Conservation (phyloP, 2,797 vertebrate genomes). For the Hoplostethus mediterraneus region DNA sequence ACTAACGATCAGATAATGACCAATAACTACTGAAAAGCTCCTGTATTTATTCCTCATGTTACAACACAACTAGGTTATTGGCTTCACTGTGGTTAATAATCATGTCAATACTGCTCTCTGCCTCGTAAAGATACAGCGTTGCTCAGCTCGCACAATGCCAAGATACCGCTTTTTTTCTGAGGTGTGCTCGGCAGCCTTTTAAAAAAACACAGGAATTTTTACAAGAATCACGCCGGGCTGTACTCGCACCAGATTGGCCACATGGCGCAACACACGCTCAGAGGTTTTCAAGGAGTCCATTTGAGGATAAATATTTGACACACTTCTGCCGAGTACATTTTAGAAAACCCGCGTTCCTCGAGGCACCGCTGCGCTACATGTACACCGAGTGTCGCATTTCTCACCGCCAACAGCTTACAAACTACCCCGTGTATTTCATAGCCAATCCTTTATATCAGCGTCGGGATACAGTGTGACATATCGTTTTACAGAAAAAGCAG, state of each 20-base stretch:
- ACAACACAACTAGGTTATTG: slow-evolving; percentile 9
- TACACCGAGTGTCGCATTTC: slow-evolving; percentile 2
- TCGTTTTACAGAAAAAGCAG: slow-evolving; percentile 68
- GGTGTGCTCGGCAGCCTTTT: slow-evolving; percentile 24
- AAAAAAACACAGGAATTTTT: slow-evolving; percentile 49
- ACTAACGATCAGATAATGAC: slow-evolving; percentile 31
- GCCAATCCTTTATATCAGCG: slow-evolving; percentile 58
- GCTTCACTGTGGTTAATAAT: slow-evolving; percentile 37
- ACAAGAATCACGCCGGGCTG: slow-evolving; percentile 42
- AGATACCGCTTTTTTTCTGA: slow-evolving; percentile 11
- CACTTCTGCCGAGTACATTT: slow-evolving; percentile 7
- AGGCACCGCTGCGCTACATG: background rate
- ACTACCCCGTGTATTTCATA: slow-evolving; percentile 26
- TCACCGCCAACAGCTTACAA: slow-evolving; percentile 9
- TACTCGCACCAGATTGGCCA: slow-evolving; percentile 42
- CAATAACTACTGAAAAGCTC: background rate
- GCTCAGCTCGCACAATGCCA: slow-evolving; percentile 7
- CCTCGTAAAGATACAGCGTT: slow-evolving; percentile 1
- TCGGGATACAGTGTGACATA: slow-evolving; percentile 53
- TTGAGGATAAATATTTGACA: slow-evolving; percentile 17
- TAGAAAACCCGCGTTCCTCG: background rate
- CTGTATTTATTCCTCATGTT: slow-evolving; percentile 14
- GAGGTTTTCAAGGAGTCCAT: slow-evolving; percentile 14
- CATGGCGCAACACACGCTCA: slow-evolving; percentile 17
- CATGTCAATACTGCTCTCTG: slow-evolving; percentile 1